Evolutionary conservation across 2,113 vertebrate species (phyloP).

Genomic region (Empidonax alnorum): DNA sequence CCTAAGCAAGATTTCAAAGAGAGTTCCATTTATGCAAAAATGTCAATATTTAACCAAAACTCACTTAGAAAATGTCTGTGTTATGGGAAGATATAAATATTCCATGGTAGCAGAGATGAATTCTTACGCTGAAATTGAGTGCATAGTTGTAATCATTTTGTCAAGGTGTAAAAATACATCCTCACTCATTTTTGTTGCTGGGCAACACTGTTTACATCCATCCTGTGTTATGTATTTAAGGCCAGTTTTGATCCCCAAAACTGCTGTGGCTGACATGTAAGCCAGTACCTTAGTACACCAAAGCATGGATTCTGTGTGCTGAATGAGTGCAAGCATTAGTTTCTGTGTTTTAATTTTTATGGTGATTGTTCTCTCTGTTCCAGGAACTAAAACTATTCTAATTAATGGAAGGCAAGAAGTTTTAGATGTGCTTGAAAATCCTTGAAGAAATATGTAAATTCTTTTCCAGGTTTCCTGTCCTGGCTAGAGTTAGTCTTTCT

Average conservation of each 20-base stretch:
- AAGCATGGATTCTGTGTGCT: not conserved
- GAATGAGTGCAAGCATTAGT: not conserved
- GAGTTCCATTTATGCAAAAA: not conserved
- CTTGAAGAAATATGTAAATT: not conserved
- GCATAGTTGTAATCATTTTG: not conserved
- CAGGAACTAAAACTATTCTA: not conserved
- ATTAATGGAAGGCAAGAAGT: not conserved
- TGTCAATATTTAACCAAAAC: conserved; percentile 37
- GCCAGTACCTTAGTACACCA: not conserved
- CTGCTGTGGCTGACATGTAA: not conserved
- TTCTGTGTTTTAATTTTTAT: not conserved
- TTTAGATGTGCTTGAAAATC: not conserved
- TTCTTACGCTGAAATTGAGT: not conserved
- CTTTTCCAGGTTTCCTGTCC: not conserved
- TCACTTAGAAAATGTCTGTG: not conserved
- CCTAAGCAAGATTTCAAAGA: not conserved
- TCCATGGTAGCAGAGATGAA: not conserved
- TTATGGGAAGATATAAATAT: not conserved
- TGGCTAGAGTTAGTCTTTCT: not conserved
- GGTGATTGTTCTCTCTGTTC: not conserved
- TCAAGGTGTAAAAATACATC: conserved; percentile 27
- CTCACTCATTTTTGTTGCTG: conserved; percentile 26
- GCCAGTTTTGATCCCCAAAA: not conserved
- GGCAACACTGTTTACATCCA: not conserved
- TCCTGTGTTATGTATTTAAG: not conserved